Evolutionary conservation across 2,113 vertebrate genomes (phyloP).

Genomic region (Ovis canadensis): DNA sequence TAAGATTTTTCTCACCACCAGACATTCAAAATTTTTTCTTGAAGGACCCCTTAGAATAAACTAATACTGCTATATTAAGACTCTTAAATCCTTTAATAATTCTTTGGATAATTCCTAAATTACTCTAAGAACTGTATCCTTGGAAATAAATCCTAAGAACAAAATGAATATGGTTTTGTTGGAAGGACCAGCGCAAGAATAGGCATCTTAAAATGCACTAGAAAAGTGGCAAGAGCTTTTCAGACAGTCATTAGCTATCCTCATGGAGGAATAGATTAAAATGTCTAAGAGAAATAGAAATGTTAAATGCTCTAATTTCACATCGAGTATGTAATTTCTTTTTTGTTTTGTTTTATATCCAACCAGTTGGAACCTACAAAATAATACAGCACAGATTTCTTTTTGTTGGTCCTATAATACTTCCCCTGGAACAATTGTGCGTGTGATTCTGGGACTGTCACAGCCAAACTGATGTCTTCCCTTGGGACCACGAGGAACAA

Average conservation of each 20-base stretch:
- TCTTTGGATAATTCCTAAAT: conserved; percentile 75
- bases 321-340: conserved; percentile 73
- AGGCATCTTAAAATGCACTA: conserved; percentile 43
- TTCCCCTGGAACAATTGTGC: conserved; percentile 63
- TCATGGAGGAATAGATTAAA: conserved; percentile 67
- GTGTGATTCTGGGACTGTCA: conserved; percentile 61
- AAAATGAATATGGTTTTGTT: conserved; percentile 70
- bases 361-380: conserved; percentile 68
- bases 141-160: conserved; percentile 72
- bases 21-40: conserved; percentile 44
- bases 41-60: conserved; percentile 63
- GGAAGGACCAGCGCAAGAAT: conserved; percentile 52
- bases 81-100: conserved; percentile 74
- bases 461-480: conserved; percentile 68
- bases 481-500: conserved; percentile 60
- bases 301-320: conserved; percentile 72
- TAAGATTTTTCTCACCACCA: conserved; percentile 33
- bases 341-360: conserved; percentile 71
- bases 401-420: conserved; percentile 75
- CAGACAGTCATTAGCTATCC: conserved; percentile 65
- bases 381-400: conserved; percentile 73
- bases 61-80: conserved; percentile 62
- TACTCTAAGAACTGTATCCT: conserved; percentile 69
- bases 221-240: conserved; percentile 68
- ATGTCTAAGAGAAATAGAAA: conserved; percentile 72